phyloP scores from a whole-genome alignment of 2,888 invertebrate species.

The Tachina grossa region DNA sequence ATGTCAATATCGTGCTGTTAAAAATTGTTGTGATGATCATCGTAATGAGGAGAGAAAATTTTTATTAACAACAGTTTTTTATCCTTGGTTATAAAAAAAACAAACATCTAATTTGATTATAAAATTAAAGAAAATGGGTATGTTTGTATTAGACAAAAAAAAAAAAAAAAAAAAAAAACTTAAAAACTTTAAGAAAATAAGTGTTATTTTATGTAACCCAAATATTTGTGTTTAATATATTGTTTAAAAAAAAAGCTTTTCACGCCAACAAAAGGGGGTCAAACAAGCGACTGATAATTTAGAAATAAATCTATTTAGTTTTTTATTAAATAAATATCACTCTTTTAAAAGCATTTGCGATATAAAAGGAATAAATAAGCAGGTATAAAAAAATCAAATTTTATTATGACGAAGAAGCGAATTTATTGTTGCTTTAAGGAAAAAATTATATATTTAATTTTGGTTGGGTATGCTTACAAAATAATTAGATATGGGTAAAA shows the following conservation, averaged over 20 bases:
- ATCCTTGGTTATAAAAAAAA: constrained; percentile 1
- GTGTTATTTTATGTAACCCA: constrained; percentile 32
- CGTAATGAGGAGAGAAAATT: constrained; percentile 71
- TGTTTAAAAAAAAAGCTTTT: not conserved
- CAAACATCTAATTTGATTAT: constrained; percentile 56
- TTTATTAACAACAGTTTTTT: constrained; percentile 60
- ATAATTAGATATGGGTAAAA: too few relatives aligned
- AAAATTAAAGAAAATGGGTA: constrained; percentile 50
- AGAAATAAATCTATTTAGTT: not conserved
- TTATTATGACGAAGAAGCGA: too few relatives aligned
- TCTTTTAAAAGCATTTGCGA: too few relatives aligned
- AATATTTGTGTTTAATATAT: constrained; percentile 25
- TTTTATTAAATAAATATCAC: too few relatives aligned
- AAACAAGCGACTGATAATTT: not conserved
- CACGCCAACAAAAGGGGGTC: constrained; percentile 1
- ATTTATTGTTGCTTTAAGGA: too few relatives aligned
- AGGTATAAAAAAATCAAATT: too few relatives aligned
- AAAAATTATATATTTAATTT: too few relatives aligned
- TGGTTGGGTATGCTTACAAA: too few relatives aligned
- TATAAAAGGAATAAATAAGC: too few relatives aligned
- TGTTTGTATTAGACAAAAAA: not conserved
- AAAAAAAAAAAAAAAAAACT: constrained; percentile 9
- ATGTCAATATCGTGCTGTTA: constrained; percentile 71
- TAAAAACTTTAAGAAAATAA: constrained; percentile 25
- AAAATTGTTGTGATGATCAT: constrained; percentile 65